Evolutionary conservation across 2,113 vertebrate genomes (phyloP).

Genomic region (Archocentrus centrarchus): DNA sequence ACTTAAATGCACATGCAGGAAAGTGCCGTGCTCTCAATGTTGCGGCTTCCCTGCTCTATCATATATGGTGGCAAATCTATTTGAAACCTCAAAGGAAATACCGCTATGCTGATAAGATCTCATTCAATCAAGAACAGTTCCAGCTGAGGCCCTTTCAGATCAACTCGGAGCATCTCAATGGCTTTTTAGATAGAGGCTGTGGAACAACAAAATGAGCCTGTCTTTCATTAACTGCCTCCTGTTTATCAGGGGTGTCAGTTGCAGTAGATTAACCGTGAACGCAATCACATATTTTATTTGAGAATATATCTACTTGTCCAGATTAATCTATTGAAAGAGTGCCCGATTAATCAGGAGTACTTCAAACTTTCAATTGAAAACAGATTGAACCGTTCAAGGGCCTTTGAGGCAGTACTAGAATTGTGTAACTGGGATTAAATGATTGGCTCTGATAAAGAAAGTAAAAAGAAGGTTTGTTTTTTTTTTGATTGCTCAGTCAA

Average conservation of each 20-base stretch:
- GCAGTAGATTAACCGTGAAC: conserved; percentile 51
- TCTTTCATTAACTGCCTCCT: conserved; percentile 52
- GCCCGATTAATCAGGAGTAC: conserved; percentile 24
- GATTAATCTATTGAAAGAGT: conserved; percentile 9
- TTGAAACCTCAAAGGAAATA: conserved; percentile 30
- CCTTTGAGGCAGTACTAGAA: not conserved
- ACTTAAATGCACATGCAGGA: conserved; percentile 23
- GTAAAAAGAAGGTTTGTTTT: no score
- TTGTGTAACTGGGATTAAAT: no score
- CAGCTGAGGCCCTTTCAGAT: conserved; percentile 22
- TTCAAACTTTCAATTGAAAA: conserved; percentile 28
- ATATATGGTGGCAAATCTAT: conserved; percentile 10
- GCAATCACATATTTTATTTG: conserved; percentile 53
- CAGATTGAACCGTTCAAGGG: not conserved
- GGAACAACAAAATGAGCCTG: conserved; percentile 44
- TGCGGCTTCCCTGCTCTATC: not conserved
- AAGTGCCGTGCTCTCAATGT: not conserved
- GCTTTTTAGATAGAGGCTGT: conserved; percentile 32
- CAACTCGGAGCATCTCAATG: conserved; percentile 33
- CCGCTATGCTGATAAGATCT: not conserved
- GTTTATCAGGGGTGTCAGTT: conserved; percentile 51
- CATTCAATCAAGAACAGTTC: conserved; percentile 29
- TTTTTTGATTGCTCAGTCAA: not conserved
- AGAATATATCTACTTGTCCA: conserved; percentile 27
- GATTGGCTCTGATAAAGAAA: no score